Evolutionary conservation across 2,113 vertebrate genomes (phyloP), one percentile per base, ranked within the genome.

Genomic region (Tragelaphus imberbis): DNA sequence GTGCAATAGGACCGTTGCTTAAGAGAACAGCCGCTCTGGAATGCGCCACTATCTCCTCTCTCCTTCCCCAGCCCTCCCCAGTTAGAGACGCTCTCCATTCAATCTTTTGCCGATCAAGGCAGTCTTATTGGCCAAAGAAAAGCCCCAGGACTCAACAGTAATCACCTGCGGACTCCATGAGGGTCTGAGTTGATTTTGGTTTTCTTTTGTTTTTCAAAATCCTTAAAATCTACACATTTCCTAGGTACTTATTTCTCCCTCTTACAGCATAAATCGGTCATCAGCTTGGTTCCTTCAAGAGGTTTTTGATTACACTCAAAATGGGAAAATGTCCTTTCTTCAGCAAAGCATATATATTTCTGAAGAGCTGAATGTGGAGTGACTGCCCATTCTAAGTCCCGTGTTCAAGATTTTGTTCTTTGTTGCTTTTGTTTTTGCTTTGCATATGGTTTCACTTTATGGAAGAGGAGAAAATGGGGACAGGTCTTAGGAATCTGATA

Each of bases 171-270:
- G 40, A 21, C 5, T 87, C 63, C n/a, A 15, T 49, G 9, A 59
- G 58, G 13, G 33, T 28, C 63, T 86, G 53, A 7, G 6, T 47
- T 92, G 21, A 27, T 96, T 91, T 91, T 2, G 23, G 12, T 75
- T 92, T 94, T 82, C n/a, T 84, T 96, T 91, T 91, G 51, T 36
- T 92, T 93, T 96, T 63, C 59, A 81, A 95, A 94, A 84, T 81
- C 36, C 5, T 49, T 90, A 65, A 59, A 75, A 95, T 40, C 47
- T 80, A 56, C 28, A 63, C 44, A 30, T 77, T 59, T 79, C 47
- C 58, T 88, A 85, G 55, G 36, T 89, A 49, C 49, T 88, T 85
- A 71, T 53, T 79, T 12, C 7, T 75, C 33, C 71, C n/a, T 53
- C 23, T 88, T 84, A 58, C 28, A 89, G 11, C 36, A 1, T 36